A percentile compares a stretch with the other conserved stretches of the same genome.
Conservation (phyloP, 2,888 invertebrate genomes). For the Asteroscopus sphinx region DNA sequence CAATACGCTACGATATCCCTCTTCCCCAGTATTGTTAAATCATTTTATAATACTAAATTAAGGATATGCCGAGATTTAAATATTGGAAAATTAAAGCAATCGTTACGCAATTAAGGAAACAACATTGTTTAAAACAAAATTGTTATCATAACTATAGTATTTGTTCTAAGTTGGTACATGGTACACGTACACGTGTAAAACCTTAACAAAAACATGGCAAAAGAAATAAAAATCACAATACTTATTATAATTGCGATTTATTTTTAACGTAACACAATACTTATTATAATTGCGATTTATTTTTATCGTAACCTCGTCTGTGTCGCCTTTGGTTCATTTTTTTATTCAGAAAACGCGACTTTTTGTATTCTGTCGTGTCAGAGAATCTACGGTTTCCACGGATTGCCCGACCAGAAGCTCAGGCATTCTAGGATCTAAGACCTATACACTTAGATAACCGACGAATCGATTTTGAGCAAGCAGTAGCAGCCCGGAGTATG, state of each 20-base stretch:
- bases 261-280: no score
- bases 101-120: slow-evolving; percentile 62
- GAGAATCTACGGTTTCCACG: no score
- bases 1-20: slow-evolving; percentile 1
- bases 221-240: slow-evolving; percentile 43
- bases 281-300: slow-evolving; percentile 4
- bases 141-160: slow-evolving; percentile 67
- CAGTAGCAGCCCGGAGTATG: no score
- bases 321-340: not conserved
- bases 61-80: slow-evolving; percentile 46
- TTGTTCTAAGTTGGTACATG: slow-evolving; percentile 59
- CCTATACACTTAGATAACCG: no score
- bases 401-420: no score
- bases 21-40: slow-evolving; percentile 10
- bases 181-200: slow-evolving; percentile 65
- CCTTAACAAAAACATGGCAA: slow-evolving; percentile 56
- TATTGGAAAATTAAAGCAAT: slow-evolving; percentile 52
- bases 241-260: slow-evolving; percentile 24
- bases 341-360: not conserved
- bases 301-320: slow-evolving; percentile 14
- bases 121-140: slow-evolving; percentile 68
- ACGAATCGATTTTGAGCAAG: no score
- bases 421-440: no score
- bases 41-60: slow-evolving; percentile 36
- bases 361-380: not conserved